Conservation (phyloP, 2,113 vertebrate species). For the Lutjanus erythropterus region DNA sequence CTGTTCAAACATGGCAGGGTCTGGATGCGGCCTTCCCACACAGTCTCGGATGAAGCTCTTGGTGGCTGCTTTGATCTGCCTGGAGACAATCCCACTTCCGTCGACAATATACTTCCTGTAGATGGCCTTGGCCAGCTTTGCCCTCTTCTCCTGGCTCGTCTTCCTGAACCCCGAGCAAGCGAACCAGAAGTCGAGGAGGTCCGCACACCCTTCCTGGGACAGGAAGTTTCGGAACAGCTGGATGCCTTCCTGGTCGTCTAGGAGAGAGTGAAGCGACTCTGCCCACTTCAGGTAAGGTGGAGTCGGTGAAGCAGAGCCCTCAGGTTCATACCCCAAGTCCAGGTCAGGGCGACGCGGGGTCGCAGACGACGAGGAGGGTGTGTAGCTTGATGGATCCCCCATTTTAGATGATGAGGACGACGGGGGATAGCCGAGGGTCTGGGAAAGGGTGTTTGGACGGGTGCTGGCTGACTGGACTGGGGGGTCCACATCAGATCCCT, state of each 20-base stretch:
- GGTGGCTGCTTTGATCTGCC: slow-evolving; percentile 93
- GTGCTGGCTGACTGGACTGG: slow-evolving; percentile 83
- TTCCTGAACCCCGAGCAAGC: slow-evolving; percentile 97
- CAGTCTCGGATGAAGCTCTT: slow-evolving; percentile 96
- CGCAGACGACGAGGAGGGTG: slow-evolving; percentile 79
- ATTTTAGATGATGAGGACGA: slow-evolving; percentile 87
- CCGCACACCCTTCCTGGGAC: slow-evolving; percentile 91
- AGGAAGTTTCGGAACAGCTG: slow-evolving; percentile 94
- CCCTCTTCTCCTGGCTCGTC: slow-evolving; percentile 90
- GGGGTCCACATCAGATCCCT: slow-evolving; percentile 83
- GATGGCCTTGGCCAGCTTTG: slow-evolving; percentile 95
- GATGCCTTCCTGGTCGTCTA: slow-evolving; percentile 97
- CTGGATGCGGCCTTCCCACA: slow-evolving; percentile 90
- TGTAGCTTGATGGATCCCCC: slow-evolving; percentile 86
- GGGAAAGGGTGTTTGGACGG: slow-evolving; percentile 74
- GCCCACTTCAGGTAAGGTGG: slow-evolving; percentile 96
- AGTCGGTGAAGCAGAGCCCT: slow-evolving; percentile 94
- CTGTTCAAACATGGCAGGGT: slow-evolving; percentile 94
- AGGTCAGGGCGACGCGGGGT: slow-evolving; percentile 91
- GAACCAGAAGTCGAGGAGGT: slow-evolving; percentile 98
- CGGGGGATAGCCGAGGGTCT: slow-evolving; percentile 79
- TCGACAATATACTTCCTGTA: slow-evolving; percentile 97
- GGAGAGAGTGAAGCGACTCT: slow-evolving; percentile 92
- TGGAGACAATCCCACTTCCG: slow-evolving; percentile 90
- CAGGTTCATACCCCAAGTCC: slow-evolving; percentile 96